Percentiles rank a stretch among this genome's conserved stretches.
These are phyloP conservation scores for Lycaena phlaeas DNA, from an alignment of 2,888 invertebrate species.

Conservation along the genomic window DNA sequence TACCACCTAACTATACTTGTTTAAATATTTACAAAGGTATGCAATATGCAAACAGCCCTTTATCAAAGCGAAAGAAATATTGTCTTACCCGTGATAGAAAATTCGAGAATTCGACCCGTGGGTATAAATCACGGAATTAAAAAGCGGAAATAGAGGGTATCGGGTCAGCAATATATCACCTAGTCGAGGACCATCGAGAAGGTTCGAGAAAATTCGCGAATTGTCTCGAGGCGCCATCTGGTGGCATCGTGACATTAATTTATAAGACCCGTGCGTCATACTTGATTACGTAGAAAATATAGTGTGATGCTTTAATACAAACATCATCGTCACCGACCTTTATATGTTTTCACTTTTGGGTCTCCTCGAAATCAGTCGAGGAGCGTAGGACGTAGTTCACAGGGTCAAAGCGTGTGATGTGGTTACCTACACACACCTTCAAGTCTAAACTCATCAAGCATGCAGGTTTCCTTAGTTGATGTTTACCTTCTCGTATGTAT, in stretches of 20 bases:
- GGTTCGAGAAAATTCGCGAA: constrained; percentile 26
- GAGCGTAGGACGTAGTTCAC: no score
- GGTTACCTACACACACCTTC: no score
- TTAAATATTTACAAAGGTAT: neutral
- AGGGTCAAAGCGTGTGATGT: no score
- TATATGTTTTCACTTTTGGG: no score
- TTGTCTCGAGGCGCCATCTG: constrained; percentile 32
- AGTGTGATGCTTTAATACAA: neutral
- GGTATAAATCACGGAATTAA: constrained; percentile 46
- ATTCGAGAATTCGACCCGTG: constrained; percentile 13
- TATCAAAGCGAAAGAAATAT: constrained; percentile 19
- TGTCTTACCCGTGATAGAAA: constrained; percentile 13
- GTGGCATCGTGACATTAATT: constrained; percentile 11
- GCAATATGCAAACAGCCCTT: no score
- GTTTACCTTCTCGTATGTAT: no score
- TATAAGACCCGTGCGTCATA: neutral
- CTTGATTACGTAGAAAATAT: neutral
- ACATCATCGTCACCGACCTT: no score
- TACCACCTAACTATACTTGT: no score
- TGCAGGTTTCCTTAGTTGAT: no score
- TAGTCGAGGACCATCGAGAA: constrained; percentile 30
- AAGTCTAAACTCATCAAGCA: no score
- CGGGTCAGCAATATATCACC: constrained; percentile 41
- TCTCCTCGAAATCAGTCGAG: no score
- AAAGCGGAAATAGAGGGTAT: constrained; percentile 37